phyloP scores from a whole-genome alignment of 1,140 invertebrate species.

The Sarcophaga peregrina region DNA sequence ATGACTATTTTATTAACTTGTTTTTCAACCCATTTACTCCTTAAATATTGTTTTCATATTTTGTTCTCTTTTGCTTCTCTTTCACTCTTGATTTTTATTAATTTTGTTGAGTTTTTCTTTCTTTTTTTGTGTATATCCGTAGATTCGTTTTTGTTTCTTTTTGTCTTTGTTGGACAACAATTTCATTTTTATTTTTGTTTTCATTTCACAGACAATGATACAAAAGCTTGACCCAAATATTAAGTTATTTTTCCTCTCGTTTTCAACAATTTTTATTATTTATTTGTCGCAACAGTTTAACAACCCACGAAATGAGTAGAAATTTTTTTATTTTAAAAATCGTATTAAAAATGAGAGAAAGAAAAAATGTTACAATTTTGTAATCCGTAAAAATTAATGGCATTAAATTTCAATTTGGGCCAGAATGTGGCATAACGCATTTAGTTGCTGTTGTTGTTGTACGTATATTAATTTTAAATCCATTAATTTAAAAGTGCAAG shows the following conservation, averaged over 20 bases:
- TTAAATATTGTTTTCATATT: slow-evolving; percentile 9
- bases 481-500: background rate
- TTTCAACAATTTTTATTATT: background rate
- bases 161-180: too few relatives aligned
- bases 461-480: background rate
- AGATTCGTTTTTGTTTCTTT: background rate
- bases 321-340: too few relatives aligned
- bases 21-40: slow-evolving; percentile 29
- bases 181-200: too few relatives aligned
- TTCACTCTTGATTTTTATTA: background rate
- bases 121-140: too few relatives aligned
- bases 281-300: background rate
- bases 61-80: background rate
- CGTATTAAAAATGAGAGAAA: background rate
- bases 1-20: slow-evolving; percentile 38
- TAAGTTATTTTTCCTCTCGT: too few relatives aligned
- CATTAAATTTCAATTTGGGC: background rate
- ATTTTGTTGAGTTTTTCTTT: background rate
- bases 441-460: too few relatives aligned
- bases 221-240: background rate
- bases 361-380: background rate
- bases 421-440: too few relatives aligned
- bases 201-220: background rate
- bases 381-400: background rate
- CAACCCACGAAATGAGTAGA: background rate